phyloP scores from a whole-genome alignment of 1,140 invertebrate genomes.

The Drosophila tsacasi region DNA sequence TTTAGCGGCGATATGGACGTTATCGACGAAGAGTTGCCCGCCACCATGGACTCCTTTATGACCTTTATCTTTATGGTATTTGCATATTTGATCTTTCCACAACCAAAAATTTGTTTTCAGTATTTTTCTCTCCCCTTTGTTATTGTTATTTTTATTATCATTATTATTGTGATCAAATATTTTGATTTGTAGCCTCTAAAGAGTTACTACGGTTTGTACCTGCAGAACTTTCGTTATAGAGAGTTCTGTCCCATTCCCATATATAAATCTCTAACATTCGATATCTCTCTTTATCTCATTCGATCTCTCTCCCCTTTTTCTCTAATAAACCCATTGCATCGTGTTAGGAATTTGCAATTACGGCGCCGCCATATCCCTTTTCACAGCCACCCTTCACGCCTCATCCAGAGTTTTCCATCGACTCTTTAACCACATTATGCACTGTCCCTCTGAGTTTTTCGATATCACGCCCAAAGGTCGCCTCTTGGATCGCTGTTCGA shows the following conservation, averaged over 20 bases:
- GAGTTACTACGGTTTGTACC: constrained; percentile 75
- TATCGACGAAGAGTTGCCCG: constrained; percentile 91
- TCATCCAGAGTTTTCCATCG: constrained; percentile 73
- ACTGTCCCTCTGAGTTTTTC: constrained; percentile 91
- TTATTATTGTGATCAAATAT: constrained; percentile 33
- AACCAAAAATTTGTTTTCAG: constrained; percentile 84
- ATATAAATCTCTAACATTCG: constrained; percentile 26
- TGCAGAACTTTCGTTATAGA: constrained; percentile 13
- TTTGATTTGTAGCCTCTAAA: constrained; percentile 64
- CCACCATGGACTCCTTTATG: constrained; percentile 89
- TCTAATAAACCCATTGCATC: constrained; percentile 5
- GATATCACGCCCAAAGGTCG: constrained; percentile 91
- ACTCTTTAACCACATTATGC: constrained; percentile 88
- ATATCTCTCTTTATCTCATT: constrained; percentile 31
- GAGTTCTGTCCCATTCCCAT: constrained; percentile 25
- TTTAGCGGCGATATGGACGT: constrained; percentile 94
- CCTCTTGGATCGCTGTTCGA: constrained; percentile 91
- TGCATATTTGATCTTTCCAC: constrained; percentile 33
- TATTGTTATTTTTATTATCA: constrained; percentile 23
- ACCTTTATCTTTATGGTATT: constrained; percentile 90
- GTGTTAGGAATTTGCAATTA: constrained; percentile 80
- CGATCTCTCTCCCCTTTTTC: constrained; percentile 18
- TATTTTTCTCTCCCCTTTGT: constrained; percentile 76
- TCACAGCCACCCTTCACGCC: constrained; percentile 88
- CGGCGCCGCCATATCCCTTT: constrained; percentile 86